phyloP scores from a whole-genome alignment of 2,113 vertebrate species.

The Aramus guarauna region DNA sequence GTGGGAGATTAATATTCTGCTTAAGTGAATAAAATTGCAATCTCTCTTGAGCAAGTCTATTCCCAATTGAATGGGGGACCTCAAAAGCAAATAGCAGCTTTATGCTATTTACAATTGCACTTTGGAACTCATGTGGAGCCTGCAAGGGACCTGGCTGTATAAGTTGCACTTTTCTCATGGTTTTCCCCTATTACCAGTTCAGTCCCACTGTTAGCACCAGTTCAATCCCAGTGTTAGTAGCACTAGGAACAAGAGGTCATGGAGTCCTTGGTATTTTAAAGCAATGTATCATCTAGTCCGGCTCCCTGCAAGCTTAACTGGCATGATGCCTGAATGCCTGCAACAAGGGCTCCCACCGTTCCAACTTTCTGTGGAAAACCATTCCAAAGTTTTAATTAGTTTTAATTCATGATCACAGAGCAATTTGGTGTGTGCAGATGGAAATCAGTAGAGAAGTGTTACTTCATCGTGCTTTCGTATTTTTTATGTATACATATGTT shows the following conservation, averaged over 20 bases:
- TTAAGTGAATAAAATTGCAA: neutral
- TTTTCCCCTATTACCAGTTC: neutral
- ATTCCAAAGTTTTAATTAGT: slow-evolving; percentile 29
- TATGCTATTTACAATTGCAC: neutral
- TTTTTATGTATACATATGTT: slow-evolving; percentile 31
- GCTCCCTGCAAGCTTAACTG: neutral
- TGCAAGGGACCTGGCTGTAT: neutral
- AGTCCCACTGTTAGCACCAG: neutral
- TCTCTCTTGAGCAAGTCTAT: slow-evolving; percentile 16
- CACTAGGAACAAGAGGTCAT: neutral
- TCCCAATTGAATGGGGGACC: neutral
- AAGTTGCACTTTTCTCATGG: neutral
- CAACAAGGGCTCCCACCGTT: neutral
- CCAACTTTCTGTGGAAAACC: neutral
- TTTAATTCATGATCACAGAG: neutral
- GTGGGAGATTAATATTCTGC: neutral
- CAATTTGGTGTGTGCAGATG: slow-evolving; percentile 19
- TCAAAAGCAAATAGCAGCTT: neutral
- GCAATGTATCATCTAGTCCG: neutral
- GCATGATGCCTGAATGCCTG: neutral
- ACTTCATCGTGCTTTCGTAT: neutral
- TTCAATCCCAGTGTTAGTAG: neutral
- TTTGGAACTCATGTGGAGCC: neutral
- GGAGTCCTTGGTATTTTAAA: neutral
- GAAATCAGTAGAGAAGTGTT: slow-evolving; percentile 2